Evolutionary conservation across 2,888 invertebrate species (phyloP), one percentile per base, ranked within the genome.

Genomic region (Drosophila neonasuta): DNA sequence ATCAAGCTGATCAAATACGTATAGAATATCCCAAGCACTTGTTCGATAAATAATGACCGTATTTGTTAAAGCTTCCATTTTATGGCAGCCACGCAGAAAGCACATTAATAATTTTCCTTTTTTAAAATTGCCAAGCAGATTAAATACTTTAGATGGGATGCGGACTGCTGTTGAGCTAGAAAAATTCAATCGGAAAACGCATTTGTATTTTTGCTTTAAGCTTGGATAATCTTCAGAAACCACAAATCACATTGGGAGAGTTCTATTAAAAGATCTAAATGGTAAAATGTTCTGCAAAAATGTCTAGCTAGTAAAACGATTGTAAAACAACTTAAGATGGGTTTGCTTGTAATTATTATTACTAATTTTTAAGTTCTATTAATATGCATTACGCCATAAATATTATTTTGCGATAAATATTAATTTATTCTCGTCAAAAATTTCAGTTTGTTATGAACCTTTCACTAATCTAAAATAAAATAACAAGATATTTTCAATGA

Each of bases 41-140:
- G 67, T 30, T 48, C 61, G 48, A 67, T 57, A 65, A 65, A 58
- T 42, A 61, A 68, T 51, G 30, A 30, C n/a, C 7, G 36, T 42
- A 11, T 24, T 55, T 54, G 36, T 15, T 20, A 36, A 67, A 48
- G 48, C 17, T 55, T 44, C 36, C 44, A 42, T 30, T 51, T 32
- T 39, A 32, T 46, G 36, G 15, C 49, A 29, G 39, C 45, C 68
- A 67, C 55, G 50, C 45, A 68, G 46, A 20, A 67, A 54, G 24
- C 15, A 41, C 50, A 60, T 67, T 34, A 67, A 68, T 61, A 61
- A 32, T 32, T 20, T 34, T 32, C 8, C 10, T 10, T 41, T 15
- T 41, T 32, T 13, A 1, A 44, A 54, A 49, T 65, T 58, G 20
- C 6, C 52, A 52, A 52, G 17, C 17, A 50, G 30, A 46, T 49